Evolutionary conservation across 2,797 vertebrate genomes (phyloP), one percentile per base, ranked within the genome.

Genomic region (Dendrocincla fuliginosa): DNA sequence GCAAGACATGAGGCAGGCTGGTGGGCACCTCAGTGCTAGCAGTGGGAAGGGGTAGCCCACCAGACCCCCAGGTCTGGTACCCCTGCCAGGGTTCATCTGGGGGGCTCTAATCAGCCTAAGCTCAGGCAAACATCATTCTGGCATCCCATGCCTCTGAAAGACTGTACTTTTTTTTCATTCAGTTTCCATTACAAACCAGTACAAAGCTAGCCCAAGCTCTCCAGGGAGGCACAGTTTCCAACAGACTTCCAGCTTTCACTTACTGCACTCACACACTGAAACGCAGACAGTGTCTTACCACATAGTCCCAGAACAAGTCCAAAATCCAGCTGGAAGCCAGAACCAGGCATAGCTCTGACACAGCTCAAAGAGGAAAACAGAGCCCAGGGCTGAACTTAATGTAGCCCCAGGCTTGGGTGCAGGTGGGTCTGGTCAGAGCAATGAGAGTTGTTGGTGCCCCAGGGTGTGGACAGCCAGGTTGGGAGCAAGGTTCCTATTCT

Each of bases 361-460:
- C 15, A 2, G 5, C 27, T 16, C 2, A 0, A 25, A 5, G 1
- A 1, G 0, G 4, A 3, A 30, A 27, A 27, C 0, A 0, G 4
- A 1, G 1, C 5, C 8, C 4, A 33, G 15, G 19, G 9, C 50
- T 71, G 37, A 64, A 14, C 6, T 75, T 71, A 53, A 67, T 23
- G 14, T 30, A 60, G 18, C 4, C 14, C 41, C 1, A 1, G 16
- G 9, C 11, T 56, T 24, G 14, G 9, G 27, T 32, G 12, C 30
- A 67, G 61, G n/a, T 56, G 37, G 22, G 30, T 24, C 49, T 50
- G 47, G 9, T 60, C 22, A 52, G 47, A 32, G 53, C 27, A 70
- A 12, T 70, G 55, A 13, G 32, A 15, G 20, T 27, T 4, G 1
- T 63, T 27, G 35, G 9, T 9, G 64, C 16, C 23, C 19, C 14